Evolutionary conservation across 2,113 vertebrate genomes (phyloP).

Genomic region (Heterochromis multidens): DNA sequence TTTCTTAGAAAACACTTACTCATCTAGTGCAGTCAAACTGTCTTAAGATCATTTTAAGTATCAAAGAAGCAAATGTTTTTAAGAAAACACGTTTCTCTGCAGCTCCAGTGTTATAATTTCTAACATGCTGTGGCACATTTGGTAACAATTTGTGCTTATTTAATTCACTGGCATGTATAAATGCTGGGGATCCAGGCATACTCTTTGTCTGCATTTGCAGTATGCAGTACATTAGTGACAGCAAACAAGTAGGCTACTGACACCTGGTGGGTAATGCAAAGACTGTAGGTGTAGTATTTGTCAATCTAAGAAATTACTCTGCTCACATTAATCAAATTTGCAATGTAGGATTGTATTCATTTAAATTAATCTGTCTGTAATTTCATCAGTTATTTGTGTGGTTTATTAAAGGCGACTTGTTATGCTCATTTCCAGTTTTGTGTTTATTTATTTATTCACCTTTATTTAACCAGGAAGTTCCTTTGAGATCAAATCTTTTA

Average conservation of each 20-base stretch:
- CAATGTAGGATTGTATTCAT: neutral
- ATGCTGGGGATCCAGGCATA: neutral
- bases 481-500: neutral
- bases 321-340: neutral
- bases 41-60: neutral
- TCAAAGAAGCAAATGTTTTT: neutral
- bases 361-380: neutral
- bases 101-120: neutral
- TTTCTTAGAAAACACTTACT: neutral
- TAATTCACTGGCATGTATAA: neutral
- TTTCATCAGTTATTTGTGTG: neutral
- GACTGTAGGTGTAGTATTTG: neutral
- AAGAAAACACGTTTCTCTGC: neutral
- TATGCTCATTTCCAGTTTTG: neutral
- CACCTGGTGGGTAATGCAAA: slow-evolving; percentile 56
- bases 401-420: neutral
- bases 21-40: neutral
- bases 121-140: neutral
- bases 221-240: neutral
- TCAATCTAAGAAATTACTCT: neutral
- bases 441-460: neutral
- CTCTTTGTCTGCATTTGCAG: slow-evolving; percentile 23
- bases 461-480: neutral
- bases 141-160: neutral
- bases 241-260: slow-evolving; percentile 30